Percentiles rank a stretch among this genome's conserved stretches.
These are phyloP conservation scores for Sebastes taczanowskii DNA, from an alignment of 2,797 vertebrate species.

Conservation along the genomic window DNA sequence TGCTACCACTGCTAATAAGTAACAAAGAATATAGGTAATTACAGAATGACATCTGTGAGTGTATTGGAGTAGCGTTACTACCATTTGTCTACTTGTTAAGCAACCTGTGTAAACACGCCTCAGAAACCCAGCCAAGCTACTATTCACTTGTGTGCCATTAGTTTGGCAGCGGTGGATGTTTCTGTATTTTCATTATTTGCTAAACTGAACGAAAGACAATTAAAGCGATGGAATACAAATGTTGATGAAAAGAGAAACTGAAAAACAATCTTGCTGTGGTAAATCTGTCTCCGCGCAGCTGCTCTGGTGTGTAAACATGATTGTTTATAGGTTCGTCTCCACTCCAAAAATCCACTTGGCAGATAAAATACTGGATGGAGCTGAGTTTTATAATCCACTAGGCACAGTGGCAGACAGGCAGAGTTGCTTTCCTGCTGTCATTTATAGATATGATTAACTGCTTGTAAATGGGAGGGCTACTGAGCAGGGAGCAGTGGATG, in stretches of 20 bases:
- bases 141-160: slow-evolving; percentile 50
- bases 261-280: slow-evolving; percentile 50
- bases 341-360: slow-evolving; percentile 68
- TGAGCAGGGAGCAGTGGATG: background rate
- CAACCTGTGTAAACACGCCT: slow-evolving; percentile 28
- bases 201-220: slow-evolving; percentile 31
- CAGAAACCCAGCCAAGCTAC: slow-evolving; percentile 30
- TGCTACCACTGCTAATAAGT: background rate
- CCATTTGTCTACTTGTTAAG: slow-evolving; percentile 11
- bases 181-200: slow-evolving; percentile 45
- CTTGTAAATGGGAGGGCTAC: slow-evolving; percentile 26
- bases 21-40: slow-evolving; percentile 13
- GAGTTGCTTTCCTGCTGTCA: slow-evolving; percentile 48
- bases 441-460: slow-evolving; percentile 45
- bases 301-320: slow-evolving; percentile 51
- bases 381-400: slow-evolving; percentile 57
- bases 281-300: slow-evolving; percentile 50
- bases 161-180: slow-evolving; percentile 19
- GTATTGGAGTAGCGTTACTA: background rate
- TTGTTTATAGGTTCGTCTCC: slow-evolving; percentile 51
- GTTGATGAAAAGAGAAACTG: slow-evolving; percentile 41
- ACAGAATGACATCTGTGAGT: slow-evolving; percentile 8
- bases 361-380: slow-evolving; percentile 50
- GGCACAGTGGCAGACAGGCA: slow-evolving; percentile 56
- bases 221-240: slow-evolving; percentile 32